Percentiles rank a stretch among this genome's conserved stretches.
Conservation (phyloP, 2,113 vertebrate species). For the Rhynchomys soricoides region DNA sequence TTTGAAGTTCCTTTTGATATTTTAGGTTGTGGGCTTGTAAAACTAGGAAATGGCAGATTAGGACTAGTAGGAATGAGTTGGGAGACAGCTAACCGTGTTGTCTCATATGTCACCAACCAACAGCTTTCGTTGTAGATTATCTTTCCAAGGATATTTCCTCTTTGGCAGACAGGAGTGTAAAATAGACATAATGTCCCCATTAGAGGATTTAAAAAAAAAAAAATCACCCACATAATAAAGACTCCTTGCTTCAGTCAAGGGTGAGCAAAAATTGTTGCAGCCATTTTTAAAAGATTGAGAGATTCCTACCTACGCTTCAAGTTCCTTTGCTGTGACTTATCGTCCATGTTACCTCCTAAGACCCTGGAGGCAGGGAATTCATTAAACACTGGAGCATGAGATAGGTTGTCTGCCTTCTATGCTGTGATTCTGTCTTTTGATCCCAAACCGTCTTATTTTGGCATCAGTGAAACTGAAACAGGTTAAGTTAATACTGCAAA, state of each 20-base stretch:
- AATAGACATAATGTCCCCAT: background rate
- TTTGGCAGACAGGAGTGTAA: background rate
- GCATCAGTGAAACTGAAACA: constrained; percentile 3
- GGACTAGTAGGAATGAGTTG: background rate
- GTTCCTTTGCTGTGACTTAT: background rate
- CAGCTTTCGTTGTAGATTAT: constrained; percentile 11
- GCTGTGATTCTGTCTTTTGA: background rate
- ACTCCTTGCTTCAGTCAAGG: background rate
- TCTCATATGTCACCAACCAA: background rate
- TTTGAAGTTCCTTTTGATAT: background rate
- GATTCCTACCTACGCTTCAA: constrained; percentile 7
- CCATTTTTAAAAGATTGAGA: constrained; percentile 21
- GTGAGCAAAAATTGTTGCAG: background rate
- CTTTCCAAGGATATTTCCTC: constrained; percentile 37
- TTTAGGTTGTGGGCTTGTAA: background rate
- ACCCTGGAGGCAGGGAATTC: background rate
- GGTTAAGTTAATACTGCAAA: constrained; percentile 10
- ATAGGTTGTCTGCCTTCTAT: background rate
- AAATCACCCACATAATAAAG: background rate
- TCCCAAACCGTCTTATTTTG: background rate
- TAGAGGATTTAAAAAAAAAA: background rate
- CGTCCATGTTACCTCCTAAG: background rate
- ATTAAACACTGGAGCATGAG: background rate
- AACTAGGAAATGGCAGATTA: background rate
- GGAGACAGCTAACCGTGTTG: background rate